These are phyloP conservation scores for Aplodontia rufa DNA, from an alignment of 2,113 vertebrate genomes.

Conservation along the genomic window DNA sequence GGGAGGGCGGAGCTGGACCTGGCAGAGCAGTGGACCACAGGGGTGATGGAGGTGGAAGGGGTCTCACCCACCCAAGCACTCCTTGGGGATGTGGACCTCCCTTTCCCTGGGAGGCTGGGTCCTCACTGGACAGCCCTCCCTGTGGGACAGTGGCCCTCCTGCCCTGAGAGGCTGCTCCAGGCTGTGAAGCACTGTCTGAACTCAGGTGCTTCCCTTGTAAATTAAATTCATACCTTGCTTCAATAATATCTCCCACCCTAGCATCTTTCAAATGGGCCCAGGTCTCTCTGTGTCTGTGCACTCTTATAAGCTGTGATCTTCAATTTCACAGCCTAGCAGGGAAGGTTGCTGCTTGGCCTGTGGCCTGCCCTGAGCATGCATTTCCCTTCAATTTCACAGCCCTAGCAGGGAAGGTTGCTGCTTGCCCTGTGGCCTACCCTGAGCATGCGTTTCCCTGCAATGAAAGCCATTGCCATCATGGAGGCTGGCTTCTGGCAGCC, in stretches of 20 bases:
- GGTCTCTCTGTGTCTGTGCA: too few species aligned
- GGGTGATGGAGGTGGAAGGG: accelerated
- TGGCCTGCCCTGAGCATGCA: background rate
- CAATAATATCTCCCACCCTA: too few species aligned
- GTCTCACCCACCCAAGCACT: accelerated
- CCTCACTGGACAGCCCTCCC: accelerated
- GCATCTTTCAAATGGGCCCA: background rate
- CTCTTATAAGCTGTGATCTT: background rate
- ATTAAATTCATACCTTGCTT: background rate
- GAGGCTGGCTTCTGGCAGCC: background rate
- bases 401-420: too few species aligned
- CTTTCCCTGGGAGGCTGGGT: background rate
- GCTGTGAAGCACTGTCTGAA: accelerated
- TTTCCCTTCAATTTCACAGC: too few species aligned
- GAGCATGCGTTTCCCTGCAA: background rate
- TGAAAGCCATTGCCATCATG: background rate
- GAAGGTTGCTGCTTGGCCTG: background rate
- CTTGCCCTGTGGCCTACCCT: background rate
- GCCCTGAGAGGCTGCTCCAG: too few species aligned
- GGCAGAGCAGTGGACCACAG: background rate
- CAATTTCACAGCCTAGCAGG: background rate
- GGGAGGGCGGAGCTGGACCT: too few species aligned
- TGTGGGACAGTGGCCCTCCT: too few species aligned
- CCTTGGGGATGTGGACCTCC: accelerated
- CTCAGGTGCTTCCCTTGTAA: background rate